Evolutionary conservation across 2,797 vertebrate genomes (phyloP).

Genomic region (Onychomys torridus): DNA sequence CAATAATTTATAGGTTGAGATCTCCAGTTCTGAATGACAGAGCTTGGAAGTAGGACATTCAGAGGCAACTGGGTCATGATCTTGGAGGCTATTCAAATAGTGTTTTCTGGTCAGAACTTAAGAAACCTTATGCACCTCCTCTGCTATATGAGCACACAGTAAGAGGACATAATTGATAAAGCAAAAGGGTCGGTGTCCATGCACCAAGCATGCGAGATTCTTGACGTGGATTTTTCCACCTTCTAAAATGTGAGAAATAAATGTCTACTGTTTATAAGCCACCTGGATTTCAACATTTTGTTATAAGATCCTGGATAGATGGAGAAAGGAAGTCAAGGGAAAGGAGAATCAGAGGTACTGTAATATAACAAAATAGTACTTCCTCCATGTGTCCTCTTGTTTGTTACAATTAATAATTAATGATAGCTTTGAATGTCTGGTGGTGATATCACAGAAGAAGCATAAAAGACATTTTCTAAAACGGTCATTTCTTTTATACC

Average conservation of each 20-base stretch:
- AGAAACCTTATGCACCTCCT: background rate
- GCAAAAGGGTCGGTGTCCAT: background rate
- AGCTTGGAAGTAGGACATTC: background rate
- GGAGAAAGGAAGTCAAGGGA: background rate
- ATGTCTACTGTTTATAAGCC: background rate
- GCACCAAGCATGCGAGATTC: too few relatives aligned
- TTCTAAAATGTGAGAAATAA: background rate
- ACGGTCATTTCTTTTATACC: background rate
- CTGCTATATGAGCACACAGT: background rate
- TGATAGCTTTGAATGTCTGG: background rate
- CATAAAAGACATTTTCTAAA: background rate
- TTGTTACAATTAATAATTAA: slow-evolving; percentile 40
- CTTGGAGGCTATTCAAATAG: background rate
- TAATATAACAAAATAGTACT: background rate
- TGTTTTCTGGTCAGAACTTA: background rate
- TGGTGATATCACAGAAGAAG: background rate
- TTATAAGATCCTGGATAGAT: background rate
- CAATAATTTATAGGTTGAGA: background rate
- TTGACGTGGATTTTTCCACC: background rate
- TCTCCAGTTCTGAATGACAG: background rate
- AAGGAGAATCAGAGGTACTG: background rate
- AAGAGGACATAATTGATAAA: background rate
- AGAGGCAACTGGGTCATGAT: background rate
- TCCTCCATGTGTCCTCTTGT: background rate
- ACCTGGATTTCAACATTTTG: background rate